These are phyloP conservation scores for Aphelinus certus DNA, from an alignment of 1,140 invertebrate species.

Conservation along the genomic window DNA sequence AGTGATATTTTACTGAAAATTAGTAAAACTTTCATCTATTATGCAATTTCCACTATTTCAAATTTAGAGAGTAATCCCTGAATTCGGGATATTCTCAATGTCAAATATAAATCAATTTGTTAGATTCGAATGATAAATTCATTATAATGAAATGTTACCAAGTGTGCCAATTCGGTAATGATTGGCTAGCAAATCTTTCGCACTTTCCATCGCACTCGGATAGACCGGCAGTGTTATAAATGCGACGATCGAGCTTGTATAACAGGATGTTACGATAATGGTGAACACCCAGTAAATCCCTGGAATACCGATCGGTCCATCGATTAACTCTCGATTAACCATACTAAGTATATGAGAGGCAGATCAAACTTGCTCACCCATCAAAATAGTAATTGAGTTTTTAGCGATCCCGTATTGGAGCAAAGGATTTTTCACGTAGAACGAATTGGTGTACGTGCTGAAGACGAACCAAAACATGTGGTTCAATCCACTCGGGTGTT, in stretches of 20 bases:
- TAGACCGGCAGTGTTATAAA: constrained; percentile 79
- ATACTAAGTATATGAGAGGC: too few species aligned
- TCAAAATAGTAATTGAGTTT: constrained; percentile 73
- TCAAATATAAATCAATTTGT: too few species aligned
- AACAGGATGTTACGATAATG: constrained; percentile 81
- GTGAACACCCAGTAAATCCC: constrained; percentile 82
- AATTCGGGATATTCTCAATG: constrained; percentile 29
- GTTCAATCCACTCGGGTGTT: constrained; percentile 74
- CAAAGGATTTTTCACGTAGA: constrained; percentile 74
- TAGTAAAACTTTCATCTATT: too few species aligned
- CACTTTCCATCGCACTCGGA: constrained; percentile 74
- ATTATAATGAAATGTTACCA: constrained; percentile 52
- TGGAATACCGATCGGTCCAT: constrained; percentile 44
- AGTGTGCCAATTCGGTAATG: constrained; percentile 72
- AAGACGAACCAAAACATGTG: constrained; percentile 85
- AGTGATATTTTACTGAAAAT: too few species aligned
- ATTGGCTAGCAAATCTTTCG: constrained; percentile 69
- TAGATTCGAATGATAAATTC: too few species aligned
- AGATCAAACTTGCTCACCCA: constrained; percentile 64
- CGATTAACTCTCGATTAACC: too few species aligned
- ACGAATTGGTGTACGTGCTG: constrained; percentile 82
- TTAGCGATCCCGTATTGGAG: constrained; percentile 76
- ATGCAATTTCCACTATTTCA: too few species aligned
- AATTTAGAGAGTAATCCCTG: not conserved
- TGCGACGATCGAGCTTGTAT: constrained; percentile 81